Evolutionary conservation across 2,113 vertebrate genomes (phyloP).

Genomic region (Nothobranchius furzeri): DNA sequence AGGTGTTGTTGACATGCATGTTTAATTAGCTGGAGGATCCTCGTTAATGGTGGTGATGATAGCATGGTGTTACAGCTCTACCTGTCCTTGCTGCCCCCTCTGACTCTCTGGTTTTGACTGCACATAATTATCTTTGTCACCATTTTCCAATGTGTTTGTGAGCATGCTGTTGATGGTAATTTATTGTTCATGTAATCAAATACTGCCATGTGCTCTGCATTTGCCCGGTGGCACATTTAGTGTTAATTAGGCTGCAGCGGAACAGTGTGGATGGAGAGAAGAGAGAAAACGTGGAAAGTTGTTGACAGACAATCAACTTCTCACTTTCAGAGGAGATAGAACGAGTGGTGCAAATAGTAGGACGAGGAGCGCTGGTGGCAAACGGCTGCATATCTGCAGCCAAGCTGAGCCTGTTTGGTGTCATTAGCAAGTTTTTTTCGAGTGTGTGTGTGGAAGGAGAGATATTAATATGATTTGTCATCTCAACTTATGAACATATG

Average conservation of each 20-base stretch:
- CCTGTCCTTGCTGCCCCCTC: constrained; percentile 43
- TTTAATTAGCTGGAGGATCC: constrained; percentile 35
- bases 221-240: constrained; percentile 73
- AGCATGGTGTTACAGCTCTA: constrained; percentile 37
- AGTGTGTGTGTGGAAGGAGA: constrained; percentile 23
- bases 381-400: constrained; percentile 52
- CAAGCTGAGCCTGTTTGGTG: constrained; percentile 53
- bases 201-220: constrained; percentile 72
- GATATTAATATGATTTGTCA: constrained; percentile 63
- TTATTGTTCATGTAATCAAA: constrained; percentile 83
- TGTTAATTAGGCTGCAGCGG: constrained; percentile 77
- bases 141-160: constrained; percentile 56
- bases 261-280: constrained; percentile 56
- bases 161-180: constrained; percentile 81
- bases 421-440: constrained; percentile 61
- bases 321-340: constrained; percentile 60
- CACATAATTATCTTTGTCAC: constrained; percentile 72
- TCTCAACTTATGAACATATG: constrained; percentile 65
- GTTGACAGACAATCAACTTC: constrained; percentile 82
- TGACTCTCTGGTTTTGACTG: constrained; percentile 66
- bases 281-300: constrained; percentile 70
- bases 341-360: constrained; percentile 51
- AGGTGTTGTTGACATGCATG: constrained; percentile 46
- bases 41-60: constrained; percentile 31
- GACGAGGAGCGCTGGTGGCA: constrained; percentile 52